Conservation (phyloP, 2,888 invertebrate species). For the Drosophila neonasuta region DNA sequence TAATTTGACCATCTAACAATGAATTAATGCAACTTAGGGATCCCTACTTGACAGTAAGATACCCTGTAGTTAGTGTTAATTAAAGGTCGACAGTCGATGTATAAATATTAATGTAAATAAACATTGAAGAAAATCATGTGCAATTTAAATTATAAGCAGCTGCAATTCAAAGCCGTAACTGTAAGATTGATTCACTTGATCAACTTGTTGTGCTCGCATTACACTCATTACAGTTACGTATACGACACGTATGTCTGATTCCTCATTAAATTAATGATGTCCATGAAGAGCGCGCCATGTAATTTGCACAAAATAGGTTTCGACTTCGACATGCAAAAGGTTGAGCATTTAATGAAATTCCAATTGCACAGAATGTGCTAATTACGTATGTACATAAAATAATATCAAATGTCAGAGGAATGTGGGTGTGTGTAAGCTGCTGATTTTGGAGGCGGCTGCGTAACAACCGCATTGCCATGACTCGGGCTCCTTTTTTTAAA, state of each 20-base stretch:
- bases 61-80: neutral
- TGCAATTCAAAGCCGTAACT: too few species aligned
- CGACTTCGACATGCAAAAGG: neutral
- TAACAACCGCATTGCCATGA: conserved; percentile 1
- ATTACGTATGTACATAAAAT: neutral
- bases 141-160: too few species aligned
- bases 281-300: neutral
- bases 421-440: neutral
- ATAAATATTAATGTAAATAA: too few species aligned
- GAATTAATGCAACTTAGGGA: neutral
- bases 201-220: neutral
- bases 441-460: conserved; percentile 14
- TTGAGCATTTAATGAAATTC: neutral
- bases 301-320: neutral
- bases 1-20: conserved; percentile 1
- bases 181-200: neutral
- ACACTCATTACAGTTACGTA: neutral
- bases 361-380: conserved; percentile 1
- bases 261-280: neutral
- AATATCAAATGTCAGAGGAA: conserved; percentile 19
- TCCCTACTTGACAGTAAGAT: neutral
- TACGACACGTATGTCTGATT: neutral
- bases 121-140: too few species aligned
- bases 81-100: too few species aligned
- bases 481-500: neutral